Percentiles rank a stretch among this genome's conserved stretches.
Conservation (phyloP, 2,888 invertebrate species). For the Melinaea marsaeus region DNA sequence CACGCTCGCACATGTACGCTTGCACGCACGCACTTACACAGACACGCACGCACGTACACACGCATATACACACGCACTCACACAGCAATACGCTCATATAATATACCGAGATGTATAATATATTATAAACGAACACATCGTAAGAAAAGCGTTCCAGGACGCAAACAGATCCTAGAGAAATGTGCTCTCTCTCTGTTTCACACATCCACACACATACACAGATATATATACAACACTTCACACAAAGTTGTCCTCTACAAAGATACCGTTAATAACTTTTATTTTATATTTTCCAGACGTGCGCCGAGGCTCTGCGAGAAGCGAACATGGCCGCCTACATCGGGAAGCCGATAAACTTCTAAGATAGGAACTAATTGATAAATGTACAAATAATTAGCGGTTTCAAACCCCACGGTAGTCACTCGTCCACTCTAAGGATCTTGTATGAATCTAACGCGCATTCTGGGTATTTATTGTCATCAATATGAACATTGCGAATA, state of each 20-base stretch:
- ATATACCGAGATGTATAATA: too few relatives aligned
- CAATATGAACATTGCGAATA: conserved; percentile 11
- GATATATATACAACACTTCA: too few relatives aligned
- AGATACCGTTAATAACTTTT: neutral
- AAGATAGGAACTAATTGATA: conserved; percentile 46
- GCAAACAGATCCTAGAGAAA: too few relatives aligned
- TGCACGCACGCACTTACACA: too few relatives aligned
- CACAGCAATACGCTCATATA: too few relatives aligned
- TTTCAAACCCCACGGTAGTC: conserved; percentile 41
- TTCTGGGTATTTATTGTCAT: conserved; percentile 33
- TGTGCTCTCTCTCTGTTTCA: too few relatives aligned
- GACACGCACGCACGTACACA: neutral
- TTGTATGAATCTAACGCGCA: conserved; percentile 66
- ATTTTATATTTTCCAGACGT: conserved; percentile 83
- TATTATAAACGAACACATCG: too few relatives aligned
- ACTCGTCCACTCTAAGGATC: conserved; percentile 50
- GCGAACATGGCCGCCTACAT: conserved; percentile 96
- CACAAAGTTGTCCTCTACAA: too few relatives aligned
- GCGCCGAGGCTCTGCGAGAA: conserved; percentile 97
- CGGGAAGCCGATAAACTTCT: conserved; percentile 99
- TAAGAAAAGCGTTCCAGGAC: too few relatives aligned
- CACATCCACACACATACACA: too few relatives aligned
- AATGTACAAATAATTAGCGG: conserved; percentile 39
- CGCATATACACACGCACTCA: too few relatives aligned
- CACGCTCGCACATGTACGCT: neutral